phyloP scores from a whole-genome alignment of 2,888 invertebrate genomes.

The Reticulitermes lucifugus region DNA sequence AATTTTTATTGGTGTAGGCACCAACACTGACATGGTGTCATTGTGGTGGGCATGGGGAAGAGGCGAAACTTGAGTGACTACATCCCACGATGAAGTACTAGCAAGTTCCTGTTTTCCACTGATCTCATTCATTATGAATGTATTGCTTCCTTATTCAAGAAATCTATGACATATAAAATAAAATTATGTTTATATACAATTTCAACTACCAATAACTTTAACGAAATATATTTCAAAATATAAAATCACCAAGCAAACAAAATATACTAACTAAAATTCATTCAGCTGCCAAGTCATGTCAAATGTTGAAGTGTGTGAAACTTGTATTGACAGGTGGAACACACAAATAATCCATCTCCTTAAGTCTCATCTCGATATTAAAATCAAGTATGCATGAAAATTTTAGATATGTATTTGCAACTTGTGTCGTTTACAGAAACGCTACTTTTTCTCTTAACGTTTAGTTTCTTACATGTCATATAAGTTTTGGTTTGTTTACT shows the following conservation, averaged over 20 bases:
- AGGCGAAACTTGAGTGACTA: constrained; percentile 55
- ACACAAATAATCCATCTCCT: not conserved
- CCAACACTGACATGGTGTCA: constrained; percentile 61
- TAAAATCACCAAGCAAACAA: not conserved
- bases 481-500: constrained; percentile 12
- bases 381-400: not conserved
- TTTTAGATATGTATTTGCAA: not conserved
- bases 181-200: not conserved
- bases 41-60: constrained; percentile 59
- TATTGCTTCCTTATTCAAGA: not conserved
- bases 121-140: constrained; percentile 63
- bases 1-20: constrained; percentile 65
- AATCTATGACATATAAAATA: not conserved
- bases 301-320: not conserved
- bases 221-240: not conserved
- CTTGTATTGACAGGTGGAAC: not conserved
- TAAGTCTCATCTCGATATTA: not conserved
- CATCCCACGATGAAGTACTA: constrained; percentile 64
- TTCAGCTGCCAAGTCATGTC: not conserved
- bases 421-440: not conserved
- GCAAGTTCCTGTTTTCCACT: constrained; percentile 63
- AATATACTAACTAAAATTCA: not conserved
- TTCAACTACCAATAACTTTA: too few relatives aligned
- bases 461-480: not conserved
- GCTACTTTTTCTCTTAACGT: not conserved